Evolutionary conservation across 2,113 vertebrate genomes (phyloP).

Genomic region (Copsychus sechellarum): DNA sequence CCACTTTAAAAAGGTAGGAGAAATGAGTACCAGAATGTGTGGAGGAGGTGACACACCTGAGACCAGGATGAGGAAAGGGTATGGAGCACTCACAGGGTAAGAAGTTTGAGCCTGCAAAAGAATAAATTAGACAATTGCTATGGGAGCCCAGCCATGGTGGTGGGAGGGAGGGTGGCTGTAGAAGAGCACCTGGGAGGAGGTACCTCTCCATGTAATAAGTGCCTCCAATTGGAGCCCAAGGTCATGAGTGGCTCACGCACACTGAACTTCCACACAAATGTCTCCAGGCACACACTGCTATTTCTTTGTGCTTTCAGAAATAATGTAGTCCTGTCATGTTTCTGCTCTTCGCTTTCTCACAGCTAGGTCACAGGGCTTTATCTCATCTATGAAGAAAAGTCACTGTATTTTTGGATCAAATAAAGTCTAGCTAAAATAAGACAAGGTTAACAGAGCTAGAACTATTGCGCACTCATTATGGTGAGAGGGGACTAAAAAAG

Average conservation of each 20-base stretch:
- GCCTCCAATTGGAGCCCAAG: background rate
- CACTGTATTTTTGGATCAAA: background rate
- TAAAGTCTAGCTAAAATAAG: conserved; percentile 18
- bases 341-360: background rate
- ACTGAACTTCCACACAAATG: background rate
- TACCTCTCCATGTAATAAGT: background rate
- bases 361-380: background rate
- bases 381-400: background rate
- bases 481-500: background rate
- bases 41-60: background rate
- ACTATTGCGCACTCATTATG: background rate
- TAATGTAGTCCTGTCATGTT: background rate
- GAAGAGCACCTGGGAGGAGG: background rate
- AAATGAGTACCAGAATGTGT: background rate
- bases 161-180: background rate
- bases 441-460: background rate
- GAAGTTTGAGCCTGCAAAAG: background rate
- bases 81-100: background rate
- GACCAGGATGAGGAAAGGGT: background rate
- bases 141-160: background rate
- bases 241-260: background rate
- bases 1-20: background rate
- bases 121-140: background rate
- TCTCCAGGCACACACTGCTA: background rate
- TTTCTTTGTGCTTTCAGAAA: background rate